Percentiles rank a stretch among this genome's conserved stretches.
Conservation (phyloP, 2,888 invertebrate genomes). For the Eudasyphora cyanicolor region DNA sequence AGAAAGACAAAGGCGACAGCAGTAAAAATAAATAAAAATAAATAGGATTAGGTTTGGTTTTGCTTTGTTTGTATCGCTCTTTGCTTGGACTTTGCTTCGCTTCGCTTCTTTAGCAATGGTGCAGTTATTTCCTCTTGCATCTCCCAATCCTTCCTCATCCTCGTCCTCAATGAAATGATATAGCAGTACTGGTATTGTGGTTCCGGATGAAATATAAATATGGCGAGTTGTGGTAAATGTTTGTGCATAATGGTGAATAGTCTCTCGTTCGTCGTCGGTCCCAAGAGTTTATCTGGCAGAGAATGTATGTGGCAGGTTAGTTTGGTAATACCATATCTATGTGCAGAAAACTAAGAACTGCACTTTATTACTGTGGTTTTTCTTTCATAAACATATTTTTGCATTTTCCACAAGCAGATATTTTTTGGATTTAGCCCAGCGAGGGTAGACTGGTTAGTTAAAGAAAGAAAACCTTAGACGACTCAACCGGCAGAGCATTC, state of each 20-base stretch:
- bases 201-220: conserved; percentile 45
- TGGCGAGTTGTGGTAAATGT: conserved; percentile 1
- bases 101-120: background rate
- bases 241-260: background rate
- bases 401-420: conserved; percentile 4
- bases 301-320: background rate
- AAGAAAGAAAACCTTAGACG: too few relatives aligned
- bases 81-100: too few relatives aligned
- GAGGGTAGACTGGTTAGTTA: too few relatives aligned
- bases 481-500: too few relatives aligned
- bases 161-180: conserved; percentile 12
- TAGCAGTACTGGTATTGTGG: conserved; percentile 5
- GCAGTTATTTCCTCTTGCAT: background rate
- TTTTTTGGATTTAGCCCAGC: too few relatives aligned
- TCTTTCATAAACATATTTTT: conserved; percentile 36
- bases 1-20: conserved; percentile 29
- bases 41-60: conserved; percentile 55
- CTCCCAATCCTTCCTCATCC: background rate
- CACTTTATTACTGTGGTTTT: conserved; percentile 47
- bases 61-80: background rate
- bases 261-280: background rate
- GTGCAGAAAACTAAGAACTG: conserved; percentile 17
- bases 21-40: conserved; percentile 45
- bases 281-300: conserved; percentile 28
- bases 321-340: background rate